Evolutionary conservation across 2,797 vertebrate species (phyloP).

Genomic region (Peromyscus eremicus): DNA sequence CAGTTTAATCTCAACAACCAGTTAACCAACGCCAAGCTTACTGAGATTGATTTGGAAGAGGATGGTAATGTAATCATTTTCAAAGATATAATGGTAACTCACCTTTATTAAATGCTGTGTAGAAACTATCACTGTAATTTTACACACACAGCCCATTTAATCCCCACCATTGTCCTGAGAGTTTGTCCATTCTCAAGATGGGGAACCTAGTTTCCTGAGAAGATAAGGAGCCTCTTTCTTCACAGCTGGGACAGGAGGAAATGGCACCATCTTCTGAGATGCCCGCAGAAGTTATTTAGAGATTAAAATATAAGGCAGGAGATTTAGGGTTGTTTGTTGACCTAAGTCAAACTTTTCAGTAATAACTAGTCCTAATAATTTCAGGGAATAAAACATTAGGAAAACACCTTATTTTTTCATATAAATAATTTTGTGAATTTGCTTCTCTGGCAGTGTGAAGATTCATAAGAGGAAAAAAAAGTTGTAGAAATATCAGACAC

Average conservation of each 20-base stretch:
- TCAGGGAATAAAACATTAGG: background rate
- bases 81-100: background rate
- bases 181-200: background rate
- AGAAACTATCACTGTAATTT: background rate
- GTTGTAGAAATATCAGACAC: background rate
- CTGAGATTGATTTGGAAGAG: constrained; percentile 6
- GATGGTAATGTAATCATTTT: constrained; percentile 4
- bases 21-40: background rate
- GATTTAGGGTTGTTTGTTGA: background rate
- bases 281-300: background rate
- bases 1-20: background rate
- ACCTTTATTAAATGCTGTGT: background rate
- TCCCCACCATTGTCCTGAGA: background rate
- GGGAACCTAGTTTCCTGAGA: background rate
- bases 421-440: background rate
- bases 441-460: background rate
- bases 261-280: background rate
- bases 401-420: background rate
- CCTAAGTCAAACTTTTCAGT: background rate
- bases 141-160: background rate
- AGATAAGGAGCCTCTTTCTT: background rate
- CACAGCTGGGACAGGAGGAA: background rate
- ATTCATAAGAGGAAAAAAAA: background rate
- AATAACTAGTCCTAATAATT: background rate
- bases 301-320: background rate